phyloP scores from a whole-genome alignment of 2,797 vertebrate species.

The Hippopotamyrus pictus region DNA sequence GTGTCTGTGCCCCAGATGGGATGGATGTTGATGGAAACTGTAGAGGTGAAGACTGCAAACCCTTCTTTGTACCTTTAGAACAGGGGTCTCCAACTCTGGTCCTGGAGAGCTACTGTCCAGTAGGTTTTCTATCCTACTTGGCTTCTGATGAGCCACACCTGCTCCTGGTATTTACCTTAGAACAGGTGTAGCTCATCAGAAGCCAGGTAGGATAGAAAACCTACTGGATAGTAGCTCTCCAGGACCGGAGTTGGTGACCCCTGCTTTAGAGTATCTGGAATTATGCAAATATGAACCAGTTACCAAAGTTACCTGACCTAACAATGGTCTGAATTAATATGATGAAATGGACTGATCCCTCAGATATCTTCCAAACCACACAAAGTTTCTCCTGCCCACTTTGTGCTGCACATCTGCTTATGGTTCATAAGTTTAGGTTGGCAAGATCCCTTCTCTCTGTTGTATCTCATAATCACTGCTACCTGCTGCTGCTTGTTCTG shows the following conservation, averaged over 20 bases:
- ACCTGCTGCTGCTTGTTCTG: background rate
- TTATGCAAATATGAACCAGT: background rate
- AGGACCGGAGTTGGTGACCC: too few species aligned
- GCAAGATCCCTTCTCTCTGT: background rate
- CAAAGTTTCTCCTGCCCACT: constrained; percentile 38
- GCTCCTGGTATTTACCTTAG: too few species aligned
- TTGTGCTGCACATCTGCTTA: background rate
- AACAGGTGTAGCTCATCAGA: too few species aligned
- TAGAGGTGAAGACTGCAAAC: constrained; percentile 53
- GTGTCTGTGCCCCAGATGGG: constrained; percentile 53
- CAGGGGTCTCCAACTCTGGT: too few species aligned
- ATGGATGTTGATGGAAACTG: constrained; percentile 51
- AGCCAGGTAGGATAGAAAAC: too few species aligned
- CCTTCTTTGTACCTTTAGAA: constrained; percentile 11
- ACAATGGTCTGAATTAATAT: background rate
- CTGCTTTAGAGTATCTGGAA: constrained; percentile 15
- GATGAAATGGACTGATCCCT: constrained; percentile 10
- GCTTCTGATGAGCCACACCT: too few species aligned
- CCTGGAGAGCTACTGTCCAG: too few species aligned
- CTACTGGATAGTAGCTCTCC: too few species aligned
- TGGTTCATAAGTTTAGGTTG: background rate
- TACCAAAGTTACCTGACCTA: background rate
- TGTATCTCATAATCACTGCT: background rate
- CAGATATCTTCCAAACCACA: constrained; percentile 46
- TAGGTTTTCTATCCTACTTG: too few species aligned